Evolutionary conservation across 2,888 invertebrate genomes (phyloP), one percentile per base, ranked within the genome.

Genomic region (Yponomeuta evonymella): DNA sequence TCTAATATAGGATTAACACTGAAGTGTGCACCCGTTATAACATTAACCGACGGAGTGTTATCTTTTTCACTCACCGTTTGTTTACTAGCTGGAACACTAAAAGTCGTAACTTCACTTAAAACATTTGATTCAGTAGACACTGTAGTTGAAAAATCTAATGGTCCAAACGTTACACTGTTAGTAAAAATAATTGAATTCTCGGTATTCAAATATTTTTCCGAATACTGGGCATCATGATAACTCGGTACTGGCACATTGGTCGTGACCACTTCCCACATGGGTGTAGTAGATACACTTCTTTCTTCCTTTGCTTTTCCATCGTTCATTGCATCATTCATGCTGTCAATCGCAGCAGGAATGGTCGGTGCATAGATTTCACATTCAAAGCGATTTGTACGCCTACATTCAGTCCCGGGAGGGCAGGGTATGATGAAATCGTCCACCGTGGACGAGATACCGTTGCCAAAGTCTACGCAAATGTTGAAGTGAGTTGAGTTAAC

Each of bases 391-490:
- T 92, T 91, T 12, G 72, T 79, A 70, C 75, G 73, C 48, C 76
- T 76, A 73, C 93, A 93, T 72, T 78, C 80, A 36, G 90, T 90
- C 29, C 82, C 78, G 1, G 79, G 77, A 12, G 91, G 91, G 75
- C 92, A 93, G 8, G 79, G 81, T 75, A 90, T 85, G 5, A 86
- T 72, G 73, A 86, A 84, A 74, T 87, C 83, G 70, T 89, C 91
- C 15, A 91, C 82, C 2, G 92, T 88, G 66, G 79, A 82, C 11
- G 89, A 89, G 12, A 87, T 75, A 65, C 90, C 90, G 58, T 81
- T 82, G 33, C 91, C 92, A 64, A 89, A 78, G 75, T 92, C 90
- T 64, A 92, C 90, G 76, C 93, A 93, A 77, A 92, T 89, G 81
- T 88, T 86, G 75, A 93, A 93, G 79, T 89, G 89, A 70, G 90